Percentiles rank a stretch among this genome's conserved stretches.
phyloP scores from a whole-genome alignment of 2,797 vertebrate genomes.

The Brachyalestes nurse region DNA sequence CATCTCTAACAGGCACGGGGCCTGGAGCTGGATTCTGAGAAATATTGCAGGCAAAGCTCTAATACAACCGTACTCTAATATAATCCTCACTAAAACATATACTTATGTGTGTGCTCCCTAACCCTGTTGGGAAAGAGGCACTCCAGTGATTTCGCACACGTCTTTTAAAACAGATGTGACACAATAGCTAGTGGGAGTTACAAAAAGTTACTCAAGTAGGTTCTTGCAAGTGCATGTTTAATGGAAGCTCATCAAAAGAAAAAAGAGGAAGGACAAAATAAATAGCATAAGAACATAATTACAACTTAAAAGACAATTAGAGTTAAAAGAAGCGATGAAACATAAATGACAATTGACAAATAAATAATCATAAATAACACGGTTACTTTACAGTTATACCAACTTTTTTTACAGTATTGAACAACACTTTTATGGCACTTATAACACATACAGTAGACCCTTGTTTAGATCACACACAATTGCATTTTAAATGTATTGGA shows the following conservation, averaged over 20 bases:
- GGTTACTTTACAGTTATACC: background rate
- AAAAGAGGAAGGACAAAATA: background rate
- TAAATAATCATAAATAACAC: background rate
- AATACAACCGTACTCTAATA: background rate
- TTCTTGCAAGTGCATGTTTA: conserved; percentile 16
- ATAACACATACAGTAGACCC: background rate
- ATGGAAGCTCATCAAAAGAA: background rate
- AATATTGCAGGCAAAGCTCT: conserved; percentile 1
- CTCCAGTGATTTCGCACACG: background rate
- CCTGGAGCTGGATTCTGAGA: conserved; percentile 10
- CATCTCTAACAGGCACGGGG: background rate
- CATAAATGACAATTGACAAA: background rate
- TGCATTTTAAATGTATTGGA: background rate
- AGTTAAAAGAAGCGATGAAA: background rate
- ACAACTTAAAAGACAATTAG: background rate
- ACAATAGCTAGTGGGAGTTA: conserved; percentile 7
- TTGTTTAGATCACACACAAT: background rate
- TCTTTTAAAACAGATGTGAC: background rate
- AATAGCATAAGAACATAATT: background rate
- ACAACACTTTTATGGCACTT: background rate
- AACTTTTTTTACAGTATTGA: background rate
- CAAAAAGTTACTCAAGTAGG: conserved; percentile 2
- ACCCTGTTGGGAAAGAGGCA: conserved; percentile 12
- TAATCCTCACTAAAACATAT: background rate
- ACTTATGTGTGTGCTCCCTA: background rate